Evolutionary conservation across 2,797 vertebrate species (phyloP).

Genomic region (Simalia tracyae): DNA sequence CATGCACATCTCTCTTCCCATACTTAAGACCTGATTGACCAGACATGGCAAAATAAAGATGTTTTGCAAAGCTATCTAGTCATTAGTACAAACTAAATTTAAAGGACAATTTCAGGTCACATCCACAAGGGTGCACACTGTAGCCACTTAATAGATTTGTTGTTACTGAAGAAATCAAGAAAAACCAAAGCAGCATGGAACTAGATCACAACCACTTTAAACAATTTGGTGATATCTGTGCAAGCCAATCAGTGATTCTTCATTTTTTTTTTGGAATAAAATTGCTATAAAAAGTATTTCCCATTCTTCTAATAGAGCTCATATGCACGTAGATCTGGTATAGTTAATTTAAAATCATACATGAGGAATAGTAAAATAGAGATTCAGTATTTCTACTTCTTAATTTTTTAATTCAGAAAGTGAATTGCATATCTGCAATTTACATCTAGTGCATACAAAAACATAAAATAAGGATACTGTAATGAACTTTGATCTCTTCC

Average conservation of each 20-base stretch:
- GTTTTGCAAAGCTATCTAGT: background rate
- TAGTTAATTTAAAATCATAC: background rate
- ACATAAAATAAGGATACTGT: background rate
- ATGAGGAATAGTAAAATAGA: background rate
- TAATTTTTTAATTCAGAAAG: background rate
- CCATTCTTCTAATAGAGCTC: background rate
- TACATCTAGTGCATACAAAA: background rate
- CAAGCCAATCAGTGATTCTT: slow-evolving; percentile 63
- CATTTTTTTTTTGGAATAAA: slow-evolving; percentile 53
- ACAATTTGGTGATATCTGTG: slow-evolving; percentile 49
- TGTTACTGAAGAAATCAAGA: slow-evolving; percentile 40
- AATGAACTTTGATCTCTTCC: background rate
- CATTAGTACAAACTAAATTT: slow-evolving; percentile 11
- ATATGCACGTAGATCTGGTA: background rate
- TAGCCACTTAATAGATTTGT: slow-evolving; percentile 57
- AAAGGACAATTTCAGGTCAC: slow-evolving; percentile 62
- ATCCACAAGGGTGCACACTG: slow-evolving; percentile 74
- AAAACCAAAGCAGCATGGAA: slow-evolving; percentile 59
- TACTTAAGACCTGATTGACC: background rate
- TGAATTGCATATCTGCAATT: background rate
- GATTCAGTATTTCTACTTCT: slow-evolving; percentile 3
- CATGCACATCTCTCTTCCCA: background rate
- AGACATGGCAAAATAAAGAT: background rate
- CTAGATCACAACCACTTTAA: slow-evolving; percentile 51
- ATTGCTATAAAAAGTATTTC: background rate